Evolutionary conservation across 2,113 vertebrate genomes (phyloP), one percentile per base, ranked within the genome.

Genomic region (Okapia johnstoni): DNA sequence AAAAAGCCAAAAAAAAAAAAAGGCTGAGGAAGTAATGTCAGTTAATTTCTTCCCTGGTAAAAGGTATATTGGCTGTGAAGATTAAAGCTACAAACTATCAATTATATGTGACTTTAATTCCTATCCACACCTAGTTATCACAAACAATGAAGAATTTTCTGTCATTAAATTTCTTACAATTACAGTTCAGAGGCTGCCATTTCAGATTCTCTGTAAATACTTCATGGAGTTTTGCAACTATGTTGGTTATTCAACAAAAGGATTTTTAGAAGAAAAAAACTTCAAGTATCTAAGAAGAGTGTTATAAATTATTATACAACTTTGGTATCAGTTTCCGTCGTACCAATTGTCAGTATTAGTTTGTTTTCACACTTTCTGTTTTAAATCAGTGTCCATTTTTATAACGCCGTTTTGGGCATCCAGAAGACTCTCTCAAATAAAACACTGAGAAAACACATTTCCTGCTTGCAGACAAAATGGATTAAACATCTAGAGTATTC

Each of bases 401-500:
- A 7, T 10, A 58, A 26, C 36, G 12, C 28, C 85, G 30, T 88
- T 88, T 58, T 70, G 90, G 43, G 50, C 26, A 76, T 86, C 40
- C 57, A 95, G 61, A 86, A 83, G 48, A 36, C 10, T 73, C 40
- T 79, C 16, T 61, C 90, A 70, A 85, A 43, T 60, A 93, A 96
- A 96, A 86, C 46, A 61, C n/a, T 55, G 5, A 5, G 43, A 93
- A 97, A 90, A 79, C 19, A 55, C 57, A 48, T 96, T 94, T 93
- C 77, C 30, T 81, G 77, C 61, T 80, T 83, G 58, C 57, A 58
- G n/a, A 30, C 19, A 94, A 93, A 80, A 40, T 76, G 79, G 81
- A 76, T 96, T 93, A 93, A 90, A 79, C 61, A 89, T 88, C 57
- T 73, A 91, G 30, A 94, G 73, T 81, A 61, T 84, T 92, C 77